Evolutionary conservation across 2,797 vertebrate genomes (phyloP).

Genomic region (Loris lydekkerianus): DNA sequence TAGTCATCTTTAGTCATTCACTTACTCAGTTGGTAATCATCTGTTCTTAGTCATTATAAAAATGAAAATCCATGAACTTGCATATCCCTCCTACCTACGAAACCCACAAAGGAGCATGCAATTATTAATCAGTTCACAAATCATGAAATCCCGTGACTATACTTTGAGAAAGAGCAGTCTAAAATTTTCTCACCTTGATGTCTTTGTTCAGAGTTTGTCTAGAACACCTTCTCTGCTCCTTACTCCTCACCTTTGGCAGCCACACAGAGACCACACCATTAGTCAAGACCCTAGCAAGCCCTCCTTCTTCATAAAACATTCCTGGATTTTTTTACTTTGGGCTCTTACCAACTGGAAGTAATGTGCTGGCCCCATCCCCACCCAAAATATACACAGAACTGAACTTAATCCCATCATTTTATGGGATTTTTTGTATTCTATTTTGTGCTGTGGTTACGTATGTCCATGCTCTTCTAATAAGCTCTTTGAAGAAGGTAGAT

Average conservation of each 20-base stretch:
- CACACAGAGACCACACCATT: too few relatives aligned
- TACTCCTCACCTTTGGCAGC: too few relatives aligned
- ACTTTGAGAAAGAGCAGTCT: not conserved
- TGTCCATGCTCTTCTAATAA: not conserved
- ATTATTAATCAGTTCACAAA: not conserved
- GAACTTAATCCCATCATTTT: not conserved
- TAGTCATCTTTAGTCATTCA: conserved; percentile 70
- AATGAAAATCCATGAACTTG: not conserved
- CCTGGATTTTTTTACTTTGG: not conserved
- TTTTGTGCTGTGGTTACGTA: not conserved
- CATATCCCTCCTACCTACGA: not conserved
- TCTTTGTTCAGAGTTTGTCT: not conserved
- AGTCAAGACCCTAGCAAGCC: not conserved
- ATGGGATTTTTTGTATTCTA: not conserved
- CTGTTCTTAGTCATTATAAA: conserved; percentile 29
- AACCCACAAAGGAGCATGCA: not conserved
- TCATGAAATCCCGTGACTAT: not conserved
- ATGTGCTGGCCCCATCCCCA: not conserved
- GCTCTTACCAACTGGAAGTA: not conserved
- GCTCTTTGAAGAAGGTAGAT: not conserved
- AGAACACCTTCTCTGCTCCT: not conserved
- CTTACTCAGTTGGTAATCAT: conserved; percentile 1
- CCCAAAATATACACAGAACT: not conserved
- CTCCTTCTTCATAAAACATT: not conserved
- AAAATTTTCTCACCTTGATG: not conserved